phyloP scores from a whole-genome alignment of 1,140 invertebrate genomes.

The Calephelis nemesis region DNA sequence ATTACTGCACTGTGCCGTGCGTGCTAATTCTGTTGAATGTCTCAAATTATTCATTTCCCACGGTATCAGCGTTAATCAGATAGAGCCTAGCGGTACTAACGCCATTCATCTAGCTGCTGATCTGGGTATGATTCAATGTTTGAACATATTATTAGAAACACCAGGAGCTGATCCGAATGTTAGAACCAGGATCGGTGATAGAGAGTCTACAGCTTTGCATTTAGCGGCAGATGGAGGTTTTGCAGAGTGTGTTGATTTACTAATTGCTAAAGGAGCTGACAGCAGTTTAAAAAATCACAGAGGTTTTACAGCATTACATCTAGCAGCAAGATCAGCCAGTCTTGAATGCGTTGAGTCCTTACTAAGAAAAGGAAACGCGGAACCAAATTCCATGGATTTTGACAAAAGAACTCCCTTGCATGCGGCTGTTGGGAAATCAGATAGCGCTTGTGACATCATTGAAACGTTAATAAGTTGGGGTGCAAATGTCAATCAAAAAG shows the following conservation, averaged over 20 bases:
- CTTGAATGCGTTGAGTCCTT: conserved; percentile 88
- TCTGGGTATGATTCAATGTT: conserved; percentile 84
- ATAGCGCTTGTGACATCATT: conserved; percentile 87
- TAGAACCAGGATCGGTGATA: conserved; percentile 82
- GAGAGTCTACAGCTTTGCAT: conserved; percentile 88
- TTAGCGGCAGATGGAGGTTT: conserved; percentile 89
- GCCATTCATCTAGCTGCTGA: conserved; percentile 89
- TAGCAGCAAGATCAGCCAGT: conserved; percentile 87
- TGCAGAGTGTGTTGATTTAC: conserved; percentile 84
- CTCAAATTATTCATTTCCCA: conserved; percentile 85
- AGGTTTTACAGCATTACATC: conserved; percentile 88
- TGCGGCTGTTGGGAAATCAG: conserved; percentile 87
- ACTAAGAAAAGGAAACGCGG: conserved; percentile 84
- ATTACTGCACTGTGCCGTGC: conserved; percentile 88
- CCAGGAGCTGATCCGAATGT: conserved; percentile 82
- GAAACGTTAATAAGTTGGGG: conserved; percentile 87
- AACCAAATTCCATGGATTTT: conserved; percentile 87
- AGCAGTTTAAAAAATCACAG: conserved; percentile 85
- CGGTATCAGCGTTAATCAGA: conserved; percentile 84
- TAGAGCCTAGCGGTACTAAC: conserved; percentile 85
- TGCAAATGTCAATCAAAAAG: conserved; percentile 90
- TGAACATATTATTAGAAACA: conserved; percentile 84
- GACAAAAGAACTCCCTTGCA: conserved; percentile 89
- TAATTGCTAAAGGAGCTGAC: conserved; percentile 87
- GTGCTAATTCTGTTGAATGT: conserved; percentile 87